A percentile compares a stretch with the other conserved stretches of the same genome.
Evolutionary conservation across 2,888 invertebrate species (phyloP).

Genomic region (Cryptocephalus primarius): DNA sequence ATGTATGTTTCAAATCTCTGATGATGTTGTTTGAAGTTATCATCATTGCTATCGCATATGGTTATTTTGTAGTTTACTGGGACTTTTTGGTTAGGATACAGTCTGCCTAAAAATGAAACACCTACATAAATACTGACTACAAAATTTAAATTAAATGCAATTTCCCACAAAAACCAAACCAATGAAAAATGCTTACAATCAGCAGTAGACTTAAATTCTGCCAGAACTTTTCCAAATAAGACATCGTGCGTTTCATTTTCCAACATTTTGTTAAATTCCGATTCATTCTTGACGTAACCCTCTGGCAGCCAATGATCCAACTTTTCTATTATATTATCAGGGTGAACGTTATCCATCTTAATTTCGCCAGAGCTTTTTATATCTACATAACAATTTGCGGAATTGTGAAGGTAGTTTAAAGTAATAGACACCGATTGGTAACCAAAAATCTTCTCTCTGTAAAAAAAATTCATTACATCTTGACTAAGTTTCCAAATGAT

Average conservation of each 20-base stretch:
- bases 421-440: constrained; percentile 64
- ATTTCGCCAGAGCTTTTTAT: constrained; percentile 59
- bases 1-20: constrained; percentile 81
- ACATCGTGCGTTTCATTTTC: constrained; percentile 22
- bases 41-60: constrained; percentile 55
- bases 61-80: constrained; percentile 63
- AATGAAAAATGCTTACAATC: constrained; percentile 6
- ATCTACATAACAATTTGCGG: constrained; percentile 55
- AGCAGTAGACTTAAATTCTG: constrained; percentile 14
- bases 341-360: constrained; percentile 33
- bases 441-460: constrained; percentile 81
- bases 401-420: constrained; percentile 25
- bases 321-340: constrained; percentile 24
- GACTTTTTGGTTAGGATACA: constrained; percentile 20
- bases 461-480: constrained; percentile 7
- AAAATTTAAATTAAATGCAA: constrained; percentile 3
- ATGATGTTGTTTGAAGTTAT: constrained; percentile 71
- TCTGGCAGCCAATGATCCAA: constrained; percentile 29
- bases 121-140: not conserved
- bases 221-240: constrained; percentile 25
- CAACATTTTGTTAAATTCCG: constrained; percentile 19
- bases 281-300: constrained; percentile 18
- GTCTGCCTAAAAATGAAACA: constrained; percentile 3
- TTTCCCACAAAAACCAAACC: not conserved
- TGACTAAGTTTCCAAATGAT: too few relatives aligned